A percentile compares a stretch with the other conserved stretches of the same genome.
phyloP scores from a whole-genome alignment of 1,140 invertebrate genomes.

The Armadillidium nasatum region DNA sequence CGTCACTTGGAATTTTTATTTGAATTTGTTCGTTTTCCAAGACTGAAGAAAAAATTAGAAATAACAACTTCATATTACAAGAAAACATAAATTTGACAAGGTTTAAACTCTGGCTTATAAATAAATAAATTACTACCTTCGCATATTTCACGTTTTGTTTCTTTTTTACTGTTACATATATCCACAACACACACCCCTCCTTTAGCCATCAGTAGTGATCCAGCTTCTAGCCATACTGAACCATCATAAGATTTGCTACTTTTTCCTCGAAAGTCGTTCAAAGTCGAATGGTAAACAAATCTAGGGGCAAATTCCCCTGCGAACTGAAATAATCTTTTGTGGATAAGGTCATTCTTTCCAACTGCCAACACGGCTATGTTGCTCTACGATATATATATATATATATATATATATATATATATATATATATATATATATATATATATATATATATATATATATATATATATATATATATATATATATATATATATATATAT shows the following conservation, averaged over 20 bases:
- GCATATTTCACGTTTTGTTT: not conserved
- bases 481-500: too few relatives aligned
- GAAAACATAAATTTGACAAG: too few relatives aligned
- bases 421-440: too few relatives aligned
- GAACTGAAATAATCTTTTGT: not conserved
- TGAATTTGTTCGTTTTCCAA: not conserved
- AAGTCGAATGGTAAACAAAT: not conserved
- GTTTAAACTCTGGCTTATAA: too few relatives aligned
- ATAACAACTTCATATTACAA: too few relatives aligned
- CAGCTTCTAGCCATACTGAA: not conserved
- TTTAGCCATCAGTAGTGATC: not conserved
- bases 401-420: too few relatives aligned
- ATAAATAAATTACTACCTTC: conserved; percentile 12
- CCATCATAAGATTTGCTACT: not conserved
- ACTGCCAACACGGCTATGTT: conserved; percentile 1
- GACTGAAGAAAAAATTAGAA: not conserved
- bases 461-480: too few relatives aligned
- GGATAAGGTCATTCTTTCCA: not conserved
- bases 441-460: too few relatives aligned
- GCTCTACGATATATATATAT: too few relatives aligned
- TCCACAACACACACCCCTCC: conserved; percentile 12
- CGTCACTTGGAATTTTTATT: not conserved
- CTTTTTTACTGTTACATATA: not conserved
- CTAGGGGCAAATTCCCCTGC: not conserved
- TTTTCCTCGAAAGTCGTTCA: not conserved